phyloP scores from a whole-genome alignment of 2,888 invertebrate species.

The Drosophila siamana region DNA sequence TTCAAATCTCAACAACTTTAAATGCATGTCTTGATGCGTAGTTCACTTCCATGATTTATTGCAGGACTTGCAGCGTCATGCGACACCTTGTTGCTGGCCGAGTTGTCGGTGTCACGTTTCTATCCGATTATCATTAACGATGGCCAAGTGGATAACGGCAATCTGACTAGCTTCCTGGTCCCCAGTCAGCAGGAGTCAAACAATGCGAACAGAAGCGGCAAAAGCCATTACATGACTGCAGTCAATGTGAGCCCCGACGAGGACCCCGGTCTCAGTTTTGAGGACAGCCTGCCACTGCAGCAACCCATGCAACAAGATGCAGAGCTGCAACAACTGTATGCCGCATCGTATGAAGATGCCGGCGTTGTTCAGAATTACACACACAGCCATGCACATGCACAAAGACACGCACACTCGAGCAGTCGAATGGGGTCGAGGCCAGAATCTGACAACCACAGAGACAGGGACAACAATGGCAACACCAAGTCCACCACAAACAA shows the following conservation, averaged over 20 bases:
- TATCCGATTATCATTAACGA: slow-evolving; percentile 83
- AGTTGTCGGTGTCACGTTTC: slow-evolving; percentile 87
- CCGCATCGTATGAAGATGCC: slow-evolving; percentile 6
- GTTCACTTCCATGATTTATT: slow-evolving; percentile 70
- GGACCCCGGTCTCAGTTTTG: slow-evolving; percentile 20
- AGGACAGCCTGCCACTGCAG: slow-evolving; percentile 32
- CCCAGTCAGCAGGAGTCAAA: slow-evolving; percentile 8
- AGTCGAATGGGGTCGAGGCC: slow-evolving; percentile 1
- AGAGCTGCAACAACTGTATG: not conserved
- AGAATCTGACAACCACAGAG: slow-evolving; percentile 11
- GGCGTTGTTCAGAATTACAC: slow-evolving; percentile 13
- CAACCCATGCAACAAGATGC: slow-evolving; percentile 2
- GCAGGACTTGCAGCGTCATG: slow-evolving; percentile 89
- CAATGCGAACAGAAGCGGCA: slow-evolving; percentile 12
- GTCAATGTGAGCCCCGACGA: slow-evolving; percentile 17
- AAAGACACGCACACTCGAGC: not conserved
- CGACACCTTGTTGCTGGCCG: slow-evolving; percentile 88
- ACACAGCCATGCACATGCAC: slow-evolving; percentile 52
- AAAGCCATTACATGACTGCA: not conserved
- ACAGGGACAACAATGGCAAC: slow-evolving; percentile 21
- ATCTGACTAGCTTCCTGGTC: slow-evolving; percentile 80
- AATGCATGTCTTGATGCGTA: not conserved
- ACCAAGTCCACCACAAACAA: slow-evolving; percentile 62
- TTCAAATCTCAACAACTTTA: not conserved
- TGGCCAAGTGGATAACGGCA: slow-evolving; percentile 80